Conservation (phyloP, 2,113 vertebrate genomes). For the Muscicapa adusta region DNA sequence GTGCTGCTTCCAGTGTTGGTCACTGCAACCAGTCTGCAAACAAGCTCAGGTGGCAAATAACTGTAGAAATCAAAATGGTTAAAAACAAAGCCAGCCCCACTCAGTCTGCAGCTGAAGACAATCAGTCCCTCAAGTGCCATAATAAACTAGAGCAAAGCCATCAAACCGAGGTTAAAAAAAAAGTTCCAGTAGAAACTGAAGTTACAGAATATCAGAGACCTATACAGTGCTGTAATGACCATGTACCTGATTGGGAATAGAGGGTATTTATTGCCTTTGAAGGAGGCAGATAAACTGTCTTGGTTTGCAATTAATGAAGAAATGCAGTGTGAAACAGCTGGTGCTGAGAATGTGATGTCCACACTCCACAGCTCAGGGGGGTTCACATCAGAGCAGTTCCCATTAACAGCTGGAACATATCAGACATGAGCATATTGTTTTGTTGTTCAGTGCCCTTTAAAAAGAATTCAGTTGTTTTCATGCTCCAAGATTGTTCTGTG, state of each 20-base stretch:
- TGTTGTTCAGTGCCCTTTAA: neutral
- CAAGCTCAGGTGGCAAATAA: neutral
- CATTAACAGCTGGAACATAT: neutral
- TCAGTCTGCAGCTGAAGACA: neutral
- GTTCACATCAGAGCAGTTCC: neutral
- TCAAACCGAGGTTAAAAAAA: neutral
- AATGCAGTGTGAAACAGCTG: neutral
- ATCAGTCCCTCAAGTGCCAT: neutral
- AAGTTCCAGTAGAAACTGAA: neutral
- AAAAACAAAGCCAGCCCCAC: neutral
- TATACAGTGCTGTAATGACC: neutral
- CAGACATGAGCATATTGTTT: neutral
- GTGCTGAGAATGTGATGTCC: neutral
- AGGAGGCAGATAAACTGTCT: neutral
- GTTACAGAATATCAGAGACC: neutral
- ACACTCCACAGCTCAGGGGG: neutral
- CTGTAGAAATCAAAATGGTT: neutral
- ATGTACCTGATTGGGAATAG: neutral
- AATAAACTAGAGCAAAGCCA: neutral
- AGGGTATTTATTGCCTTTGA: neutral
- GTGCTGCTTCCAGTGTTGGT: rapidly evolving
- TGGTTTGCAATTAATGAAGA: neutral
- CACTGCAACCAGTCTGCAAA: neutral
- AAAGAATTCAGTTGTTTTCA: neutral
- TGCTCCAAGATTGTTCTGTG: neutral